Base-by-base conservation (phyloP, 2,888 invertebrate genomes). In the Micoletzkya japonica region DNA sequence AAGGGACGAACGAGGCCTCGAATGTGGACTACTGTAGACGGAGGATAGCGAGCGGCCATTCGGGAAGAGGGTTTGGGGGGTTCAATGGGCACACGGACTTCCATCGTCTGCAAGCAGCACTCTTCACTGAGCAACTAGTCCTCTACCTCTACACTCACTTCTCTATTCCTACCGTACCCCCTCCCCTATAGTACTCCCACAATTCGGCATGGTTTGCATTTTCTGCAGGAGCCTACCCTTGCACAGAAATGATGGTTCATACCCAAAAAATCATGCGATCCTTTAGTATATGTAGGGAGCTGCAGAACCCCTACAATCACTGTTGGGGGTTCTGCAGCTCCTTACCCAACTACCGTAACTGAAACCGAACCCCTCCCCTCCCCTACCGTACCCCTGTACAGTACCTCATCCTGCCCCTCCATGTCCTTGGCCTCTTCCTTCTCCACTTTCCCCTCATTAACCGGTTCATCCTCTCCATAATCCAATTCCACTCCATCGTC, bases 1-100 rank as follows among this genome's bases (percentile, higher is more conserved):
- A 67, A 67, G n/a, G 67, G 67, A 32, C 67, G 50, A 7, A 64
- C 64, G 32, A 61, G 61, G 20, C 61, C 36, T 64, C 54, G 24
- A 54, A 54, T 64, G 28, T 64, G 64, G 24, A 64, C 64, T 2
- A 64, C 34, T 10, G 64, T 50, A 14, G 52, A 50, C 6, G 64
- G 52, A 32, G 64, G 52, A 24, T 64, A 52, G 10, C 64, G 64
- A 26, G 64, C 44, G 10, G 30, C 49, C 20, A 30, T 49, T 1
- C 30, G 32, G 17, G 64, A 32, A 1, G 50, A 34, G 24, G 64
- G 52, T 2, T n/a, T 14, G 20, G 64, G 34, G 34, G n/a, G 34
- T 4, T n/a, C n/a, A n/a, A n/a, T n/a, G n/a, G 61, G 14, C 52
- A 6, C 30, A 3, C 32, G 24, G 17, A 64, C 52, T 17, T 64